Base-by-base conservation (phyloP, 2,113 vertebrate genomes). In the Rattus rattus region DNA sequence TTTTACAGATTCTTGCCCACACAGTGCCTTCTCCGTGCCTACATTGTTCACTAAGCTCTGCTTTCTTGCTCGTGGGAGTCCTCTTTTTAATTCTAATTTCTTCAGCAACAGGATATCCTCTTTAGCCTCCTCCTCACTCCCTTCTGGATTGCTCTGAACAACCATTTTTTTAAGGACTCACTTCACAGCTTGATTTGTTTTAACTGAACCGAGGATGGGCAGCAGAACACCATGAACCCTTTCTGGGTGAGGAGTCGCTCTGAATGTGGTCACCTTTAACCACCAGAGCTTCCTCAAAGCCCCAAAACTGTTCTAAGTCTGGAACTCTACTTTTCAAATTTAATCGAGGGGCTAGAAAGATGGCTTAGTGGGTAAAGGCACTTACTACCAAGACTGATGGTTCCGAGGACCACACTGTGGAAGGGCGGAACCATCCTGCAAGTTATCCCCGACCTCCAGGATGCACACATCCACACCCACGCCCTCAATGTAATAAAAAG, bases 11-110 rank as follows among this genome's bases (percentile, higher is more conserved):
- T 98, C 98, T 98, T 97, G 98, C 95, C 97, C 98, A 97, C 97
- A 99, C 98, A 99, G 98, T 98, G 93, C 94, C 98, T 98, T 98
- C 98, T 98, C 97, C 98, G 98, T 98, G 98, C 98, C 98, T 97
- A 97, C 97, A 98, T 95, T 99, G 98, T 98, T 98, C 96, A 97
- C 97, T 96, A 97, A 0, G 79, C 97, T 95, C 80, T 98, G 97
- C 98, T 98, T 98, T 96, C 96, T 92, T 90, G 97, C 98, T 65
- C 95, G 92, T 30, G 97, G 98, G 98, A 97, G 96, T 96, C 7
- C 69, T 94, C 97, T 97, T 96, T 79, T 86, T 97, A 97, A 97
- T 98, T 98, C 97, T 96, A 90, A 96, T 98, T 98, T 98, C 98
- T 98, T 98, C 98, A 98, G 98, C 97, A 98, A 98, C 97, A 97